These are phyloP conservation scores for Menidia beryllina DNA, from an alignment of 2,113 vertebrate species.

Conservation along the genomic window DNA sequence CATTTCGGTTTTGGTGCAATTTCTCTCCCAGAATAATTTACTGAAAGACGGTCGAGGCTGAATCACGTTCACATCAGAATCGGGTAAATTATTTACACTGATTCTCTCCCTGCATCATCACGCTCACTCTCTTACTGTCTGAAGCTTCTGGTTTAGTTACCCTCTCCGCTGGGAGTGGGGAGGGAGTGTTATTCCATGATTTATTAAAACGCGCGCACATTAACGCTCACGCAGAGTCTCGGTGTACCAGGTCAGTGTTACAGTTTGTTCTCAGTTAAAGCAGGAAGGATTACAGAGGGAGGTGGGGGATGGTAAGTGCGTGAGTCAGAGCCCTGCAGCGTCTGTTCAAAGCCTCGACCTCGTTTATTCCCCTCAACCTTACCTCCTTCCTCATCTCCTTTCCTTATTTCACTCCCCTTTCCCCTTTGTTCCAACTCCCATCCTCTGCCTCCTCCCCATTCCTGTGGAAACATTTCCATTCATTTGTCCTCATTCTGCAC, in stretches of 20 bases:
- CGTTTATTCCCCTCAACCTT: constrained; percentile 20
- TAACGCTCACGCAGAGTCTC: constrained; percentile 3
- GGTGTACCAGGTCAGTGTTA: constrained; percentile 44
- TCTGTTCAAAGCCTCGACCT: constrained; percentile 54
- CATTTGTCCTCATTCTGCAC: not conserved
- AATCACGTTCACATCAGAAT: constrained; percentile 47
- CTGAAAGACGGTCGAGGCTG: constrained; percentile 15
- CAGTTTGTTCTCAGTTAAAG: constrained; percentile 52
- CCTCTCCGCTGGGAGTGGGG: not conserved
- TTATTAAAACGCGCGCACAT: constrained; percentile 44
- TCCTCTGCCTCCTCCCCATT: not conserved
- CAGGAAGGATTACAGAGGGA: constrained; percentile 34
- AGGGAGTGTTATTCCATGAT: constrained; percentile 35
- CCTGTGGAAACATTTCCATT: not conserved
- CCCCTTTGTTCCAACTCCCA: not conserved
- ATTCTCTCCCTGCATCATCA: constrained; percentile 30
- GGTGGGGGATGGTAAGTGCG: constrained; percentile 21
- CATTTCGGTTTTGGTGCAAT: constrained; percentile 6
- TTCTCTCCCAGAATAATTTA: constrained; percentile 24
- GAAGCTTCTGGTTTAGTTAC: constrained; percentile 22
- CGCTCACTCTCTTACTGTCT: constrained; percentile 14
- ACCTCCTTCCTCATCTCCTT: not conserved
- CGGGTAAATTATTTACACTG: constrained; percentile 55
- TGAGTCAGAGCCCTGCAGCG: constrained; percentile 62
- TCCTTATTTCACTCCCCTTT: not conserved